These are phyloP conservation scores for Hoplias malabaricus DNA, from an alignment of 2,113 vertebrate genomes.

Conservation along the genomic window DNA sequence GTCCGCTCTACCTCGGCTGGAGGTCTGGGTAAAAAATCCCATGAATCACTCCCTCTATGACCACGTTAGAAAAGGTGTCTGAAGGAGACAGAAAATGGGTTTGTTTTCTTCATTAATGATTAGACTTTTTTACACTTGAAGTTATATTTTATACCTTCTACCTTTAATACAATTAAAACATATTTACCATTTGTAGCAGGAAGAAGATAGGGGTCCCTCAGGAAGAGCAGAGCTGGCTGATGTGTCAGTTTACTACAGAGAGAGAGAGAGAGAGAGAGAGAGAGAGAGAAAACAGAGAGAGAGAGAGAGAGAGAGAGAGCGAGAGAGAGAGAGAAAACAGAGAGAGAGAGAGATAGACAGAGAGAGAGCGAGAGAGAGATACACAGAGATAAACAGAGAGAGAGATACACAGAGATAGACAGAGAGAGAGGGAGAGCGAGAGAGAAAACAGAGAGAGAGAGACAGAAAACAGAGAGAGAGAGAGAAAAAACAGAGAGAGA, in stretches of 20 bases:
- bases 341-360: background rate
- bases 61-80: conserved; percentile 70
- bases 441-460: no score
- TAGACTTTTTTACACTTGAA: background rate
- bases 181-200: conserved; percentile 86
- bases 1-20: conserved; percentile 70
- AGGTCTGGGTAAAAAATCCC: conserved; percentile 77
- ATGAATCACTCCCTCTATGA: conserved; percentile 77
- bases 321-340: background rate
- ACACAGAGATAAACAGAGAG: background rate
- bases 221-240: conserved; percentile 94
- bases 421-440: no score
- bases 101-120: background rate
- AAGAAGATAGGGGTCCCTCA: conserved; percentile 96
- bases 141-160: no score
- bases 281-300: no score
- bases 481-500: no score
- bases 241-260: conserved; percentile 96
- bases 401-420: background rate
- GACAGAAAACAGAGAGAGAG: no score
- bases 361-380: background rate
- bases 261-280: conserved; percentile 74
- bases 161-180: background rate
- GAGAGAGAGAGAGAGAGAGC: background rate
- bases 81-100: background rate